phyloP scores from a whole-genome alignment of 2,888 invertebrate genomes.

The Lasioglossum calceatum region DNA sequence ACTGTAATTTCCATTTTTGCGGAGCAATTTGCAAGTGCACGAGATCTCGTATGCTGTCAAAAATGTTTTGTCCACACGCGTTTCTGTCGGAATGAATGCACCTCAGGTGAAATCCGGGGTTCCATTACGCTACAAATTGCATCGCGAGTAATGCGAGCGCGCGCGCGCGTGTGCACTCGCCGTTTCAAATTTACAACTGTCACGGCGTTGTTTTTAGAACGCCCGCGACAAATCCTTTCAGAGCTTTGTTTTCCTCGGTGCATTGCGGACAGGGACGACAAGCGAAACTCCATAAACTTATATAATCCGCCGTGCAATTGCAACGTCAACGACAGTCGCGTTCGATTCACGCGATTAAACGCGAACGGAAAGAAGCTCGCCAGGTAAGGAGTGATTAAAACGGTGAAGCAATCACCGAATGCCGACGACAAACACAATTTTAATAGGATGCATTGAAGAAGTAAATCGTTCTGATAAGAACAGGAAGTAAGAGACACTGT shows the following conservation, averaged over 20 bases:
- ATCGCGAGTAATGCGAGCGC: background rate
- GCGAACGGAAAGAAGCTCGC: background rate
- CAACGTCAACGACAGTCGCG: conserved; percentile 37
- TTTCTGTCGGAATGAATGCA: background rate
- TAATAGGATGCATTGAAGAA: background rate
- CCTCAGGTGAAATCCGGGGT: background rate
- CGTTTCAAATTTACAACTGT: conserved; percentile 27
- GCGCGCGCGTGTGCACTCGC: background rate
- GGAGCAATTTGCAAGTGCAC: background rate
- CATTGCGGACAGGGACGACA: background rate
- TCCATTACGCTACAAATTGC: background rate
- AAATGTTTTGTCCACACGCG: background rate
- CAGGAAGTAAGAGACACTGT: background rate
- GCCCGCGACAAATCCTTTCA: conserved; percentile 6
- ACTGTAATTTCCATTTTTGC: background rate
- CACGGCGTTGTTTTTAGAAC: background rate
- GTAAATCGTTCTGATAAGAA: background rate
- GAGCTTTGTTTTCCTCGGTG: conserved; percentile 23
- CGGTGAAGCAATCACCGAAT: background rate
- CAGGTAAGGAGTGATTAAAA: conserved; percentile 11
- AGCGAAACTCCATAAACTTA: conserved; percentile 30
- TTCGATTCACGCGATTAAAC: conserved; percentile 7
- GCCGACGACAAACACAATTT: background rate
- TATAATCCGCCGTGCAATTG: conserved; percentile 37
- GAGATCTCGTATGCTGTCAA: background rate